These are phyloP conservation scores for Hoplostethus mediterraneus DNA, from an alignment of 2,797 vertebrate species.

Conservation along the genomic window DNA sequence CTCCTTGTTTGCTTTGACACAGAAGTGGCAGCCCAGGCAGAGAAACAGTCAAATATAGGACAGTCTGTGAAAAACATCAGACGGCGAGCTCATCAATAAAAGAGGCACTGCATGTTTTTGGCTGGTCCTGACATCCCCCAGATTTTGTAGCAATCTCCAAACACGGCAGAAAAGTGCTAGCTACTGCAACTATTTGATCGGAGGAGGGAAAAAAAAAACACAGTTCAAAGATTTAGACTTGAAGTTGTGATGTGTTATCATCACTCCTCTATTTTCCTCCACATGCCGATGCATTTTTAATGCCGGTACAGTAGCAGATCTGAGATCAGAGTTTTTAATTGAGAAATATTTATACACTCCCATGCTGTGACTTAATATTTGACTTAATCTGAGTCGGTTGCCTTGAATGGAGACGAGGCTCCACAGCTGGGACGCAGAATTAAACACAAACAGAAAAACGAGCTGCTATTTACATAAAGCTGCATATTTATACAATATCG, in stretches of 20 bases:
- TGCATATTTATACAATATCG: constrained; percentile 89
- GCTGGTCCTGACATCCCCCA: constrained; percentile 74
- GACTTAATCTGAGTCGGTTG: constrained; percentile 83
- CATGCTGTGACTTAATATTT: constrained; percentile 84
- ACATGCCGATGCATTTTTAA: constrained; percentile 82
- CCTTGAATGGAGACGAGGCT: constrained; percentile 84
- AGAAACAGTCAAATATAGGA: constrained; percentile 71
- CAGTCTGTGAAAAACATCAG: constrained; percentile 75
- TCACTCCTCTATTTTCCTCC: constrained; percentile 64
- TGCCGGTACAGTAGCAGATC: constrained; percentile 78
- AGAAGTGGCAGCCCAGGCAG: constrained; percentile 54
- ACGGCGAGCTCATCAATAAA: constrained; percentile 76
- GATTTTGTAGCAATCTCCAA: constrained; percentile 75
- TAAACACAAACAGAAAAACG: constrained; percentile 87
- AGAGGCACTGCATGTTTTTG: constrained; percentile 72
- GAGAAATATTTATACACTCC: constrained; percentile 83
- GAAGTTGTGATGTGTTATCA: constrained; percentile 80
- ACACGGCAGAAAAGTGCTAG: constrained; percentile 67
- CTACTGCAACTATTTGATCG: constrained; percentile 65
- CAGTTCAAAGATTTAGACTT: constrained; percentile 79
- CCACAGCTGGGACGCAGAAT: constrained; percentile 86
- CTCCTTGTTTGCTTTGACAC: constrained; percentile 68
- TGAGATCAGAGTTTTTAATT: constrained; percentile 82
- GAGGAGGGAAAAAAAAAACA: constrained; percentile 71
- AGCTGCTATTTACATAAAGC: constrained; percentile 86